Percentiles rank a stretch among this genome's conserved stretches.
Evolutionary conservation across 2,797 vertebrate species (phyloP).

Genomic region (Bufotes viridis): DNA sequence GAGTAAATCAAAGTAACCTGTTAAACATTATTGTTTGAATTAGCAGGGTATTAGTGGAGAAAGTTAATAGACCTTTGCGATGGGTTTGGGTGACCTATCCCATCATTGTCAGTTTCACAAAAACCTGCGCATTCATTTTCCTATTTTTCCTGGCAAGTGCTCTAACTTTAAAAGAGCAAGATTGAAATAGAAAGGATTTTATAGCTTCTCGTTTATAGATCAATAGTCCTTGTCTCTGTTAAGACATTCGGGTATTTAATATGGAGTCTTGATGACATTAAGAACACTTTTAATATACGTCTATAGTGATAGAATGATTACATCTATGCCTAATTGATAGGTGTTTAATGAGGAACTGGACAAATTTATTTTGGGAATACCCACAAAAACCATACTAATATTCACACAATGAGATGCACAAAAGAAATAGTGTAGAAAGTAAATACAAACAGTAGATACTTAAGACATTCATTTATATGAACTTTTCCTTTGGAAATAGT

Average conservation of each 20-base stretch:
- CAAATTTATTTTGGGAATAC: constrained; percentile 4
- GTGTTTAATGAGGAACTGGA: neutral
- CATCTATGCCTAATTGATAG: constrained; percentile 44
- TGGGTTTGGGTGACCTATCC: constrained; percentile 50
- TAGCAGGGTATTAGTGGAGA: constrained; percentile 32
- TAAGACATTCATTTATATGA: neutral
- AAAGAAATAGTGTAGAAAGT: constrained; percentile 18
- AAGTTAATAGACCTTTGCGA: constrained; percentile 26
- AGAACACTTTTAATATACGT: constrained; percentile 60
- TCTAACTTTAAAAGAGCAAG: constrained; percentile 56
- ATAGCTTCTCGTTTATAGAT: constrained; percentile 55
- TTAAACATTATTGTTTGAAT: neutral
- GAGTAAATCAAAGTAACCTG: constrained; percentile 23
- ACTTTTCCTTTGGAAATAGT: neutral
- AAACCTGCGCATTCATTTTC: constrained; percentile 32
- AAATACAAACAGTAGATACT: constrained; percentile 8
- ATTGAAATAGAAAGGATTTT: constrained; percentile 58
- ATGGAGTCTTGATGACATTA: constrained; percentile 56
- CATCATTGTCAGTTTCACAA: constrained; percentile 28
- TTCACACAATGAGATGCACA: neutral
- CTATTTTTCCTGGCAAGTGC: constrained; percentile 54
- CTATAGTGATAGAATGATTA: constrained; percentile 55
- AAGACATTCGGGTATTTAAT: constrained; percentile 52
- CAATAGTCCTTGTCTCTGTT: constrained; percentile 61
- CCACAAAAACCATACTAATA: neutral